Evolutionary conservation across 2,113 vertebrate genomes (phyloP), one percentile per base, ranked within the genome.

Genomic region (Odobenus rosmarus): DNA sequence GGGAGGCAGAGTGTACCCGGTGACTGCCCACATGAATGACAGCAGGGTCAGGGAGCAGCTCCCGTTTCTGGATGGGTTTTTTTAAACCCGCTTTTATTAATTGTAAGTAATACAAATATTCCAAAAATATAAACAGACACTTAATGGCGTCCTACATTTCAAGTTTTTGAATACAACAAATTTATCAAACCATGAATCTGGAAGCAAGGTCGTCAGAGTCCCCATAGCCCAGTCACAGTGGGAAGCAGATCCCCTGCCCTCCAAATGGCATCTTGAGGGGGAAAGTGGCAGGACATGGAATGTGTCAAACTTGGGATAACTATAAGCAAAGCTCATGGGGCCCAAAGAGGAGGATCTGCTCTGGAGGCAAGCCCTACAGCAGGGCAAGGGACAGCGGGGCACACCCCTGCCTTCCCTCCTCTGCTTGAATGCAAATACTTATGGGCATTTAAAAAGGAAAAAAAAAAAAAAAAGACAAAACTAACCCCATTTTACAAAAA

Each of bases 101-200:
- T 96, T 95, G 88, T 97, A 96, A 98, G 97, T 98, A 98, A 98
- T 98, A 98, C 98, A 98, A 98, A 98, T 98, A 98, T 98, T 98
- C 96, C 98, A 98, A 98, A 98, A 98, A 98, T 98, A 98, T 98
- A 98, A 98, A 98, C 97, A 98, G 98, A 98, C 98, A 97, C 91
- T 94, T 98, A 98, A 97, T 95, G 95, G 98, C 96, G 76, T 97
- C 97, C 93, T 97, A 97, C 77, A 97, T 97, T 98, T 98, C 98
- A 98, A 98, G 98, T 98, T 98, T 98, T 96, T 97, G 93, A 98
- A 97, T 98, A 98, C 96, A 97, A 98, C 96, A 95, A 96, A 94
- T 96, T 94, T 97, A 96, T 98, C 96, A 97, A 97, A 97, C 97
- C 95, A 96, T 96, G 86, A 97, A 97, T 79, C 83, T 95, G 90